These are phyloP conservation scores for Phortica variegata DNA, from an alignment of 1,140 invertebrate genomes.

Conservation along the genomic window DNA sequence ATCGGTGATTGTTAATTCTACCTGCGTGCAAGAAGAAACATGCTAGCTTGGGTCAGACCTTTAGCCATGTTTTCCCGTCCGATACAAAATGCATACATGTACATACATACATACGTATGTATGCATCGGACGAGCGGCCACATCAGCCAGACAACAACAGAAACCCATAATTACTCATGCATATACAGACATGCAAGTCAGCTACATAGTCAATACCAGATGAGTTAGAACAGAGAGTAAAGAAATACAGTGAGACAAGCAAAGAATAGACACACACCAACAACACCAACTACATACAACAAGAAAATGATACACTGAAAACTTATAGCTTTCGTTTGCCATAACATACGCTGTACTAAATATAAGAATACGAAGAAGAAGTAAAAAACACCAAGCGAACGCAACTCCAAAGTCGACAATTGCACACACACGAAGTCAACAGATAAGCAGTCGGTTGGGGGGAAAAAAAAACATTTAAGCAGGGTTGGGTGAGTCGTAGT, in stretches of 20 bases:
- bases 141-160: constrained; percentile 6
- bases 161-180: constrained; percentile 4
- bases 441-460: too few species aligned
- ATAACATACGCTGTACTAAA: constrained; percentile 53
- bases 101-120: too few species aligned
- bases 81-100: too few species aligned
- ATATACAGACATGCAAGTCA: constrained; percentile 8
- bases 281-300: constrained; percentile 9
- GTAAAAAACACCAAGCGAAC: too few species aligned
- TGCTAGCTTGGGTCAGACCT: not conserved
- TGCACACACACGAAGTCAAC: too few species aligned
- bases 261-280: constrained; percentile 2
- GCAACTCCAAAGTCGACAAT: too few species aligned
- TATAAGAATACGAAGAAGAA: constrained; percentile 3
- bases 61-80: too few species aligned
- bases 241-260: constrained; percentile 4
- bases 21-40: constrained; percentile 24
- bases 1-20: constrained; percentile 17
- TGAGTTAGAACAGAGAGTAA: not conserved
- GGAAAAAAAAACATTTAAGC: too few species aligned
- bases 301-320: constrained; percentile 45
- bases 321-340: constrained; percentile 53
- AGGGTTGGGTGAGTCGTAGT: too few species aligned
- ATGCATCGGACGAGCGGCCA: not conserved
- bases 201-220: not conserved